Conservation (phyloP, 2,113 vertebrate genomes). For the Clarias magur region DNA sequence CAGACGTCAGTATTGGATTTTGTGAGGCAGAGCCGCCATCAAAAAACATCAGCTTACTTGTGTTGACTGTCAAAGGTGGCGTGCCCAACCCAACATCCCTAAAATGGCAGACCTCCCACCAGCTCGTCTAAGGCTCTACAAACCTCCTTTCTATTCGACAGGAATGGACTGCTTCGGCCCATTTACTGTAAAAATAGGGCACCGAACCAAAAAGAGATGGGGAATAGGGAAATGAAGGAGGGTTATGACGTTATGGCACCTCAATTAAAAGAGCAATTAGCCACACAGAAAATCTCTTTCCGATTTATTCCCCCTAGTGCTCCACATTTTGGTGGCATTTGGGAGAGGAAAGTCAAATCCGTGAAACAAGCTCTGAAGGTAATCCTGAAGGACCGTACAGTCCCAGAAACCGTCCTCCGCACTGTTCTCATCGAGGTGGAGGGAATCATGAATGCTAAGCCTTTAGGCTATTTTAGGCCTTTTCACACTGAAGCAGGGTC, state of each 20-base stretch:
- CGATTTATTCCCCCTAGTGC: no score
- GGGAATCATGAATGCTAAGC: no score
- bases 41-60: slow-evolving; percentile 14
- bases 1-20: slow-evolving; percentile 13
- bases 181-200: slow-evolving; percentile 7
- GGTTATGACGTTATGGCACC: not conserved
- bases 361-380: no score
- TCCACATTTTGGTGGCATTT: no score
- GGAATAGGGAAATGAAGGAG: not conserved
- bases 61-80: slow-evolving; percentile 9
- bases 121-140: not conserved
- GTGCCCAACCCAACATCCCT: not conserved
- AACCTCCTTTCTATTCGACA: slow-evolving; percentile 19
- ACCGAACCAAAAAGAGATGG: slow-evolving; percentile 18
- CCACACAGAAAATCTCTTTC: slow-evolving; percentile 22
- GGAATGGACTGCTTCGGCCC: slow-evolving; percentile 35
- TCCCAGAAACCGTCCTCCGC: no score
- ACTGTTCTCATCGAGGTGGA: no score
- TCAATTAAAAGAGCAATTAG: not conserved
- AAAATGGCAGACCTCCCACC: slow-evolving; percentile 14
- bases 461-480: no score
- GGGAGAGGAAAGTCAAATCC: no score
- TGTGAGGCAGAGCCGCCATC: slow-evolving; percentile 20
- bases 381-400: no score
- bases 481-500: no score